These are phyloP conservation scores for Ctenicera cuprea DNA, from an alignment of 2,888 invertebrate species.

Conservation along the genomic window DNA sequence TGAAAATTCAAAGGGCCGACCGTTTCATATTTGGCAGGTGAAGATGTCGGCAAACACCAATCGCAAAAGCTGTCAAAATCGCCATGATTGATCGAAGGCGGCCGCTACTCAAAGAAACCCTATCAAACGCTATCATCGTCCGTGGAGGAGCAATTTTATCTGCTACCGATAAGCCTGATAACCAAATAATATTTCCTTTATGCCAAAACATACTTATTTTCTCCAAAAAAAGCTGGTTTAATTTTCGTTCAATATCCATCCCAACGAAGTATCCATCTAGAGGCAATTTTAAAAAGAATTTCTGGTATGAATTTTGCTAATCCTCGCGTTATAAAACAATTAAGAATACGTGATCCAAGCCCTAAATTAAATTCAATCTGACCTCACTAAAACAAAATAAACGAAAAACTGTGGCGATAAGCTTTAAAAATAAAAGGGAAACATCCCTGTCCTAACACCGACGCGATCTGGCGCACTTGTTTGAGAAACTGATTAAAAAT, in stretches of 20 bases:
- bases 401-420: conserved; percentile 67
- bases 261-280: not conserved
- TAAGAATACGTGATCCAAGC: conserved; percentile 52
- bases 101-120: conserved; percentile 58
- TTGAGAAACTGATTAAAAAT: conserved; percentile 73
- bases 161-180: conserved; percentile 44
- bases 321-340: conserved; percentile 49
- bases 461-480: conserved; percentile 65
- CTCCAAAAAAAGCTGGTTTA: not conserved
- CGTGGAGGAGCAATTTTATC: conserved; percentile 43
- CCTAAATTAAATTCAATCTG: conserved; percentile 52
- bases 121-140: conserved; percentile 50
- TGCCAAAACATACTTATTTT: conserved; percentile 17
- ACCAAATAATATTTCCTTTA: conserved; percentile 45
- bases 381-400: conserved; percentile 56
- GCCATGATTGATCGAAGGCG: conserved; percentile 69
- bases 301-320: conserved; percentile 34
- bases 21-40: conserved; percentile 66
- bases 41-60: conserved; percentile 69
- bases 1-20: conserved; percentile 49
- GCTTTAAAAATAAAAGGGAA: conserved; percentile 66
- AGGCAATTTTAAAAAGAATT: conserved; percentile 24
- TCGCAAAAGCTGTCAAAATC: conserved; percentile 66
- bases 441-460: conserved; percentile 47
- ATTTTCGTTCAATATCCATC: not conserved